These are phyloP conservation scores for Lucilia cuprina DNA, from an alignment of 1,140 invertebrate species.

Conservation along the genomic window DNA sequence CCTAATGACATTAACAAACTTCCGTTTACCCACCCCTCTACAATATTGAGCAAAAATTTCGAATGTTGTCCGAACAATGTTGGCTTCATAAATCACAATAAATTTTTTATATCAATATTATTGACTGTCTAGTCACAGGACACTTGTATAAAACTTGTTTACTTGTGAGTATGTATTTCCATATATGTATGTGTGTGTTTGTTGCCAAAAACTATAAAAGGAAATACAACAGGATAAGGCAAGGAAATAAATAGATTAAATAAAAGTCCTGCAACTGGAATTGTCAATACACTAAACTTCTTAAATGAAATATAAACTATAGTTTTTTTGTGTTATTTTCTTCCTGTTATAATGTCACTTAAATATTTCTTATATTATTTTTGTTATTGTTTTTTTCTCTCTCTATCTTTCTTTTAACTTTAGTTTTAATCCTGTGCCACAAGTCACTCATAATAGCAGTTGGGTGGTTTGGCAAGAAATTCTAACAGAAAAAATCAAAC, in stretches of 20 bases:
- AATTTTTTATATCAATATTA: constrained; percentile 27
- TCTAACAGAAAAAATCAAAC: not conserved
- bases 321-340: not conserved
- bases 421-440: not conserved
- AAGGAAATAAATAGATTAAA: not conserved
- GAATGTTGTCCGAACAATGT: too few relatives aligned
- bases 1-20: not conserved
- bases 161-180: not conserved
- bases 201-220: too few relatives aligned
- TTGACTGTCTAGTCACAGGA: constrained; percentile 26
- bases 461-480: not conserved
- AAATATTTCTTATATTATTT: not conserved
- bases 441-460: not conserved
- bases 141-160: constrained; percentile 11
- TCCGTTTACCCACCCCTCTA: not conserved
- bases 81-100: constrained; percentile 27
- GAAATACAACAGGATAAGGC: not conserved
- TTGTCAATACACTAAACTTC: not conserved
- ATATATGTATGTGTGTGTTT: not conserved
- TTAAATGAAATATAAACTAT: not conserved
- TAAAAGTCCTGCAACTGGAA: not conserved
- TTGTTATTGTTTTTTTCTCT: not conserved
- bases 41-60: too few relatives aligned
- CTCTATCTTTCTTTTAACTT: not conserved
- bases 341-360: not conserved